Conservation (phyloP, 2,113 vertebrate genomes). For the Bolborhynchus lineola region DNA sequence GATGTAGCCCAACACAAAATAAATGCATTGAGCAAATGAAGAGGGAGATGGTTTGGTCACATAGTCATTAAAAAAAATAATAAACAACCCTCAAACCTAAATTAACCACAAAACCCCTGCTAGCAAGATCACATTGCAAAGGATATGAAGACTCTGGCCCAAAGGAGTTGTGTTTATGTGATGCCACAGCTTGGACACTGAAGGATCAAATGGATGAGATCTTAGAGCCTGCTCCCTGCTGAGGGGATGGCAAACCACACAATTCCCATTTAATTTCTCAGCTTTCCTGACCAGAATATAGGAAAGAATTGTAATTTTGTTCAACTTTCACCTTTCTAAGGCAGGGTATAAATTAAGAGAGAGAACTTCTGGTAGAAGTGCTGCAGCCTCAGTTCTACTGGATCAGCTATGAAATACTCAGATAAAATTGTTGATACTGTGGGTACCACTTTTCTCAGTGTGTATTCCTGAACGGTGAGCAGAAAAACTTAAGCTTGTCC, state of each 20-base stretch:
- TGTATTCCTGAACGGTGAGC: not conserved
- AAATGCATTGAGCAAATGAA: not conserved
- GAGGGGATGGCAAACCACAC: not conserved
- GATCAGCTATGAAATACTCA: not conserved
- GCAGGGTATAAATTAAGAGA: not conserved
- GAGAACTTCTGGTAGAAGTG: not conserved
- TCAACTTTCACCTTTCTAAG: not conserved
- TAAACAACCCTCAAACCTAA: not conserved
- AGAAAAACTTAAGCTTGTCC: not conserved
- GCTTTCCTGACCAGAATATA: not conserved
- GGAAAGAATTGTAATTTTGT: not conserved
- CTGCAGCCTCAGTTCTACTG: not conserved
- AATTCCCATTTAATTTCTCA: not conserved
- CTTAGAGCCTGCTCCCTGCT: not conserved
- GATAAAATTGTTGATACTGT: not conserved
- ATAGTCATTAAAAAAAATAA: not conserved
- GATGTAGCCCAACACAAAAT: conserved; percentile 8
- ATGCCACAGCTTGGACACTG: not conserved
- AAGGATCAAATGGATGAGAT: not conserved
- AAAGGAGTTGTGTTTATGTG: fast-evolving
- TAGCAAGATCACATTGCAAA: not conserved
- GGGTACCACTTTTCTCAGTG: not conserved
- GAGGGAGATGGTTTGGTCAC: not conserved
- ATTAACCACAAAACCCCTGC: not conserved
- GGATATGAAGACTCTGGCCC: not conserved